phyloP scores from a whole-genome alignment of 2,888 invertebrate genomes.

The Melipona beecheii region DNA sequence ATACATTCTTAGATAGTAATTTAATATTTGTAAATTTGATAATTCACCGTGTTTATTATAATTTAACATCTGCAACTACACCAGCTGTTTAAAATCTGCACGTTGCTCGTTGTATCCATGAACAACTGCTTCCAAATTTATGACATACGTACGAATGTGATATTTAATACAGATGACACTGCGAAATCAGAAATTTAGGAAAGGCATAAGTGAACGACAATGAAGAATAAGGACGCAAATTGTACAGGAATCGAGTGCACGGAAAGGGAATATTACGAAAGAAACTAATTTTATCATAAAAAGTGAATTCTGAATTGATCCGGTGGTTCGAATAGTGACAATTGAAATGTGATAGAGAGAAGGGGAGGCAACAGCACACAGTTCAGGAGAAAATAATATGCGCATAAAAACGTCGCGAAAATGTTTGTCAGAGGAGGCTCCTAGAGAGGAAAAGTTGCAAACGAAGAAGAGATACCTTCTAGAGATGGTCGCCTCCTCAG shows the following conservation, averaged over 20 bases:
- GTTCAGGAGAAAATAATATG: constrained; percentile 32
- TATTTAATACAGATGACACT: background rate
- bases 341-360: constrained; percentile 37
- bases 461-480: constrained; percentile 17
- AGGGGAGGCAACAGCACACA: background rate
- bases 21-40: background rate
- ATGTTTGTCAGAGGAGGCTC: constrained; percentile 42
- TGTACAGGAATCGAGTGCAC: background rate
- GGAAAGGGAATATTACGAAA: background rate
- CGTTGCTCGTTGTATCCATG: background rate
- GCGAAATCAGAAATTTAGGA: background rate
- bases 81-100: background rate
- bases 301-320: constrained; percentile 10
- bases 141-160: background rate
- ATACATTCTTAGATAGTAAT: background rate
- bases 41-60: too few relatives aligned
- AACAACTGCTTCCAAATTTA: background rate
- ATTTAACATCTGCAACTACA: too few relatives aligned
- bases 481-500: constrained; percentile 39
- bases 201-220: background rate
- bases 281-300: background rate
- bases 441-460: constrained; percentile 33
- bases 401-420: constrained; percentile 19
- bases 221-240: constrained; percentile 7
- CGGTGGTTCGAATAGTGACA: constrained; percentile 22